Evolutionary conservation across 2,888 invertebrate genomes (phyloP).

Genomic region (Alviniconcha strummeri): DNA sequence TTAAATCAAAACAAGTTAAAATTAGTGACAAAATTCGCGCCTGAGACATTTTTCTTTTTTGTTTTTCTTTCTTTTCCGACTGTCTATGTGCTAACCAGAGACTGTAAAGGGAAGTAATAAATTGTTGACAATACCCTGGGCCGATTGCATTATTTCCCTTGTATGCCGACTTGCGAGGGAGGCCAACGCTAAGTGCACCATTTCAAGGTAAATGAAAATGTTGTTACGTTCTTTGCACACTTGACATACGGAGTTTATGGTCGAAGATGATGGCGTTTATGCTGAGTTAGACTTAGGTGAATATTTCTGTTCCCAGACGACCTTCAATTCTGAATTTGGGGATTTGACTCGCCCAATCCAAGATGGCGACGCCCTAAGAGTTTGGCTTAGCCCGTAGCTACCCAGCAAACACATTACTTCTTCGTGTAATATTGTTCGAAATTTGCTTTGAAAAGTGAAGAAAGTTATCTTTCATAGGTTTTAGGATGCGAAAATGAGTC

Average conservation of each 20-base stretch:
- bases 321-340: slow-evolving; percentile 16
- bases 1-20: no score
- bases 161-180: no score
- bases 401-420: not conserved
- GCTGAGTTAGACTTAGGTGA: no score
- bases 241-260: not conserved
- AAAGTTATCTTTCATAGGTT: not conserved
- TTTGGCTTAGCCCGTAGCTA: not conserved
- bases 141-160: no score
- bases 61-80: no score
- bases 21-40: no score
- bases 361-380: slow-evolving; percentile 17
- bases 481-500: not conserved
- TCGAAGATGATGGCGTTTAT: no score
- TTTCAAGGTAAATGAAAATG: slow-evolving; percentile 17
- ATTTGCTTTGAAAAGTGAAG: not conserved
- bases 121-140: no score
- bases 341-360: slow-evolving; percentile 14
- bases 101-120: no score
- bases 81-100: no score
- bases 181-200: not conserved
- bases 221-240: not conserved
- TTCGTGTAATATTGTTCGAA: not conserved
- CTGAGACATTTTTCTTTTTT: no score
- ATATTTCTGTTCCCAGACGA: not conserved